Conservation (phyloP, 2,888 invertebrate genomes). For the Julus scanicus region DNA sequence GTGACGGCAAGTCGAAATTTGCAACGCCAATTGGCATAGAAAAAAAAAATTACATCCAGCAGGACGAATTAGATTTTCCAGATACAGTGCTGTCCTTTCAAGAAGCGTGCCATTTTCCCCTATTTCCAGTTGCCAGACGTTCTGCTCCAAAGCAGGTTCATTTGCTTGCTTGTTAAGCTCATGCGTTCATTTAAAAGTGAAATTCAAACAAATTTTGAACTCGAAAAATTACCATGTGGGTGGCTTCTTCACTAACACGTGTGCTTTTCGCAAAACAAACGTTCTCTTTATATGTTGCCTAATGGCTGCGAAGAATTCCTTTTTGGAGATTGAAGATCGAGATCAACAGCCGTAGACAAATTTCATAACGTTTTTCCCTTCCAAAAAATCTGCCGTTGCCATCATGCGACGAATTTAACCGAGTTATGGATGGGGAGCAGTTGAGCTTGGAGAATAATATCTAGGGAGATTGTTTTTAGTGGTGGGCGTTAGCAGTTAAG, state of each 20-base stretch:
- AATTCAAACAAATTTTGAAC: neutral
- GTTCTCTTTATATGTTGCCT: neutral
- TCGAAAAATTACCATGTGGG: neutral
- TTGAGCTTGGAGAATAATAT: neutral
- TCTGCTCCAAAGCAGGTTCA: neutral
- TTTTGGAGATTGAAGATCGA: neutral
- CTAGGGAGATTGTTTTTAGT: neutral
- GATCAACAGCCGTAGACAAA: slow-evolving; percentile 36
- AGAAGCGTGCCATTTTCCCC: neutral
- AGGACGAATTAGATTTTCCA: neutral
- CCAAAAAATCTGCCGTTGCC: neutral
- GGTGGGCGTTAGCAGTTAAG: neutral
- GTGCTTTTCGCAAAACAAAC: neutral
- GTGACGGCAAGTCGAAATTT: neutral
- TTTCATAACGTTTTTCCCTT: neutral
- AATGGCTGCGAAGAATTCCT: slow-evolving; percentile 23
- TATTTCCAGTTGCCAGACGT: neutral
- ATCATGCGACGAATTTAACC: slow-evolving; percentile 15
- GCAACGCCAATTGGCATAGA: neutral
- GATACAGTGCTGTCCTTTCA: slow-evolving; percentile 2
- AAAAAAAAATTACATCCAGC: neutral
- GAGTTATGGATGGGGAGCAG: slow-evolving; percentile 15
- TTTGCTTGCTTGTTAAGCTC: neutral
- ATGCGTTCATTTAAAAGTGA: neutral
- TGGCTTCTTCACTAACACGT: neutral